Base-by-base conservation (phyloP, 2,888 invertebrate species). In the Leptothorax acervorum region DNA sequence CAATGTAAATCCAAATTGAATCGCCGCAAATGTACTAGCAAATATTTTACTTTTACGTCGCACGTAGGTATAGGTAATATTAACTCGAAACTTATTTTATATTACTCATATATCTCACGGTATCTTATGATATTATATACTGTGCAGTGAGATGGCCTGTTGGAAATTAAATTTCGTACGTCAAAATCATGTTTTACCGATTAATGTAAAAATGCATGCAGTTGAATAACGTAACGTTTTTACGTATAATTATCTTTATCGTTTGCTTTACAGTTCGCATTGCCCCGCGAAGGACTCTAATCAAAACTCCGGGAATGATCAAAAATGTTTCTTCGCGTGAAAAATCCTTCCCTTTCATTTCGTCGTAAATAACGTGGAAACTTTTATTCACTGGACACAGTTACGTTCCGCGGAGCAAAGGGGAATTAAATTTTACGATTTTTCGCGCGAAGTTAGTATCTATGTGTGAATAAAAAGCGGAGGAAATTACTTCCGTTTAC, bases 361-460 rank as follows among this genome's bases (percentile, higher is more conserved):
- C 1, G 31, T 62, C n/a, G 5, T 45, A 75, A 75, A 23, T 48
- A 75, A 62, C 23, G 48, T n/a, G 51, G 23, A 51, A 75, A 63
- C 48, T 75, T 62, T 75, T 62, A 62, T 48, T 5, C 8, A 39
- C 35, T 9, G 5, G 15, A 15, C 23, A 23, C 6, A 63, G 57
- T 73, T 48, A 74, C n/a, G 12, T 31, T 63, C 4, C 6, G 31
- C 15, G 31, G 5, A 18, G 39, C 15, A 35, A 11, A 35, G 39
- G 0, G 65, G 65, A 51, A 76, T 65, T 53, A 53, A 76, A 23
- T 48, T 75, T 63, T 63, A 18, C 35, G 51, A 63, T 51, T 63
- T 65, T 53, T 39, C 28, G 18, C 51, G 51, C 63, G 2, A 35
- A 74, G 39, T 39, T 2, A 12, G 23, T 23, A 23, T 23, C 35